These are phyloP conservation scores for Scalopus aquaticus DNA, from an alignment of 2,113 vertebrate species.

Conservation along the genomic window DNA sequence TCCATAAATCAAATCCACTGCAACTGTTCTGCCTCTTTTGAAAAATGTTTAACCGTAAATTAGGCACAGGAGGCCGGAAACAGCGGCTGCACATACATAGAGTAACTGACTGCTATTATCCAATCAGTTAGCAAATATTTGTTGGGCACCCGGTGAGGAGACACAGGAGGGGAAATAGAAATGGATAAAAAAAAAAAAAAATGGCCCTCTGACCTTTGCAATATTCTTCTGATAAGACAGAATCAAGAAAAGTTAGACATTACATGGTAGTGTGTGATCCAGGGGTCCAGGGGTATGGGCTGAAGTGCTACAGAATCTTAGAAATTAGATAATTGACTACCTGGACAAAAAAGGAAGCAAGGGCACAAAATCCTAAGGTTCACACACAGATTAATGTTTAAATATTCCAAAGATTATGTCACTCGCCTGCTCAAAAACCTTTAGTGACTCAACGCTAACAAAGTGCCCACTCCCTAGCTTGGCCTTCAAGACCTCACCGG, in stretches of 20 bases:
- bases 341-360: not conserved
- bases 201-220: not conserved
- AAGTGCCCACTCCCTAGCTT: not conserved
- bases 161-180: conserved; percentile 27
- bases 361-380: not conserved
- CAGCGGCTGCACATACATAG: not conserved
- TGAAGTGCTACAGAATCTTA: not conserved
- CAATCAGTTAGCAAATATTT: conserved; percentile 49
- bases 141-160: not conserved
- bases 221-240: conserved; percentile 55
- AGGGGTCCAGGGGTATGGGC: not conserved
- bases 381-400: not conserved
- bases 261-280: not conserved
- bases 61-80: not conserved
- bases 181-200: conserved; percentile 58
- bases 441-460: not conserved
- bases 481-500: not conserved
- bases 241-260: conserved; percentile 47
- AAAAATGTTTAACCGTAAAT: conserved; percentile 49
- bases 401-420: not conserved
- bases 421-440: not conserved
- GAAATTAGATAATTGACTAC: not conserved
- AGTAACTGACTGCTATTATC: conserved; percentile 15
- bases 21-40: not conserved
- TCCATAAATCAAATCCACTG: conserved; percentile 46